Evolutionary conservation across 1,140 invertebrate genomes (phyloP).

Genomic region (Plutomurus gul): DNA sequence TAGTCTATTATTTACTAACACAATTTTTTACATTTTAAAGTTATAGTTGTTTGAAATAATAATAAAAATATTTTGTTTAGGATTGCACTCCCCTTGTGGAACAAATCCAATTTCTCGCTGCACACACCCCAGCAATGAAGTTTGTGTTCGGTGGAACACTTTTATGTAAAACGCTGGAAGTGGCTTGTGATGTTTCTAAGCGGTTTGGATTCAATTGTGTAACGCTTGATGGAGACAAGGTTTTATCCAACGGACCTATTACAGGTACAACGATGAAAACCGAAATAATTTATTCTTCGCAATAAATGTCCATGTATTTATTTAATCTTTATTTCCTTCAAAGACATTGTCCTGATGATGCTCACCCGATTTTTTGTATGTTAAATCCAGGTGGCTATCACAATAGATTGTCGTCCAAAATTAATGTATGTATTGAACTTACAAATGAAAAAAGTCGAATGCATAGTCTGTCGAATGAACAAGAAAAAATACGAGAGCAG

Average conservation of each 20-base stretch:
- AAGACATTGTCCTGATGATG: too few relatives aligned
- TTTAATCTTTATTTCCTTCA: too few relatives aligned
- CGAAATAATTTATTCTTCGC: background rate
- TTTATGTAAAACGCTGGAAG: constrained; percentile 23
- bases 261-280: background rate
- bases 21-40: background rate
- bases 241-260: background rate
- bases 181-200: background rate
- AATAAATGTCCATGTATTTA: background rate
- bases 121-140: background rate
- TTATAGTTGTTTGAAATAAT: background rate
- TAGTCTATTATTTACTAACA: background rate
- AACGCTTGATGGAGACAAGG: constrained; percentile 40
- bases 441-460: background rate
- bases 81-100: background rate
- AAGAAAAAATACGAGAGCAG: background rate
- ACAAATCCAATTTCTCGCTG: background rate
- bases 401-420: background rate
- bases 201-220: constrained; percentile 36
- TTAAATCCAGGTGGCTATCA: background rate
- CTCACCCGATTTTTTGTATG: too few relatives aligned
- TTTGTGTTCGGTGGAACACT: constrained; percentile 42
- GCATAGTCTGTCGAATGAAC: background rate
- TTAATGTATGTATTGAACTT: background rate
- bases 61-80: background rate